A percentile compares a stretch with the other conserved stretches of the same genome.
Conservation (phyloP, 2,888 invertebrate species). For the Nebria brevicollis region DNA sequence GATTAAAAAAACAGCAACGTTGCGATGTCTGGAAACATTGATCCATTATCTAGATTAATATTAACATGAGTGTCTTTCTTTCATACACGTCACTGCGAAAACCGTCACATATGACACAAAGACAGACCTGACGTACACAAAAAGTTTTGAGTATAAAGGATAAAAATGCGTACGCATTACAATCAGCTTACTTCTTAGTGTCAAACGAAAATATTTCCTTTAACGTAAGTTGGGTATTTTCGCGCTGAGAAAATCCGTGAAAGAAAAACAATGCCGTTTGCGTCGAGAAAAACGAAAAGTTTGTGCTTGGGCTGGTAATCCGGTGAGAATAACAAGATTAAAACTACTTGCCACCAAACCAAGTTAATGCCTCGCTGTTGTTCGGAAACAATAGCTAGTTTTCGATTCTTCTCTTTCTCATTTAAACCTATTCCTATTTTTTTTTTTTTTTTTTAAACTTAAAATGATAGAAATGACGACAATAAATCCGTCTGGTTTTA, state of each 20-base stretch:
- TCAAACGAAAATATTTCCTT: constrained; percentile 3
- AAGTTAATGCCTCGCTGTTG: constrained; percentile 32
- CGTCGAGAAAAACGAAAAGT: constrained; percentile 18
- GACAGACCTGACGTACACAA: too few species aligned
- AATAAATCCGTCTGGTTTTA: too few species aligned
- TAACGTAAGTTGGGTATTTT: not conserved
- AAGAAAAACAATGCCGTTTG: constrained; percentile 30
- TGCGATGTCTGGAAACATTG: too few species aligned
- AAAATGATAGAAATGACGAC: too few species aligned
- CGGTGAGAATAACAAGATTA: constrained; percentile 36
- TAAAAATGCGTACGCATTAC: too few species aligned
- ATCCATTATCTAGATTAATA: too few species aligned
- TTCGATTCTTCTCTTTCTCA: not conserved
- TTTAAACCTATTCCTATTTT: not conserved
- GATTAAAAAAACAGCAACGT: too few species aligned
- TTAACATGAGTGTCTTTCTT: too few species aligned
- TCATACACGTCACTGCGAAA: too few species aligned
- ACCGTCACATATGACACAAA: too few species aligned
- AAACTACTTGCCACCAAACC: constrained; percentile 35
- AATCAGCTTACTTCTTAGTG: not conserved
- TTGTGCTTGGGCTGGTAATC: constrained; percentile 20
- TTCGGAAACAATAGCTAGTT: constrained; percentile 29
- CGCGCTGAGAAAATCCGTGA: constrained; percentile 20
- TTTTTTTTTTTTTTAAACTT: not conserved
- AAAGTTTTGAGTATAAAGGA: too few species aligned